These are phyloP conservation scores for Australoheros scitulus DNA, from an alignment of 2,113 vertebrate genomes.

Conservation along the genomic window DNA sequence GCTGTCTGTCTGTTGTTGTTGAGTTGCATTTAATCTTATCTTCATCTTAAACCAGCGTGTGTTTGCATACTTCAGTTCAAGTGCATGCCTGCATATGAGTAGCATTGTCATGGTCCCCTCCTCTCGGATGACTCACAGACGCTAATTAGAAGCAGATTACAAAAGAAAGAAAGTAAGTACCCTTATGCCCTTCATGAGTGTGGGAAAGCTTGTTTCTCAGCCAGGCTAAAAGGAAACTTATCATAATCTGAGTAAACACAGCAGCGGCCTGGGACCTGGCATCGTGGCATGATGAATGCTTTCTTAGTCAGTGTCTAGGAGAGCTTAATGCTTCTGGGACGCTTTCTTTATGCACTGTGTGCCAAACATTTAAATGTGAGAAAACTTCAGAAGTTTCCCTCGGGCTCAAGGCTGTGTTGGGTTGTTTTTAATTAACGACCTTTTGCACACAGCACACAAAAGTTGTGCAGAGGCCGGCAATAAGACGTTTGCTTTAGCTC, in stretches of 20 bases:
- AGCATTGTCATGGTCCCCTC: not conserved
- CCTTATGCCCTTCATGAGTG: slow-evolving; percentile 22
- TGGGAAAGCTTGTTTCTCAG: slow-evolving; percentile 48
- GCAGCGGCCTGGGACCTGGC: slow-evolving; percentile 28
- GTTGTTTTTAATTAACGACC: slow-evolving; percentile 50
- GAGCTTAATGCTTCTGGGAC: slow-evolving; percentile 31
- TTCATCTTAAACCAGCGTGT: not conserved
- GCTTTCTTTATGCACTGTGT: slow-evolving; percentile 24
- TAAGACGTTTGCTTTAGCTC: slow-evolving; percentile 42
- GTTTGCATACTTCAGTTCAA: not conserved
- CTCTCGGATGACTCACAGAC: slow-evolving; percentile 44
- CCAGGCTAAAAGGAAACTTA: slow-evolving; percentile 47
- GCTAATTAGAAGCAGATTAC: slow-evolving; percentile 46
- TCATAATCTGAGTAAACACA: slow-evolving; percentile 51
- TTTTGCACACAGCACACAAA: slow-evolving; percentile 33
- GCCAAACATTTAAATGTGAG: slow-evolving; percentile 18
- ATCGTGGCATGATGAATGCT: not conserved
- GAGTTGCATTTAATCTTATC: slow-evolving; percentile 23
- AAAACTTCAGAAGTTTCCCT: not conserved
- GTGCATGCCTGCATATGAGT: slow-evolving; percentile 4
- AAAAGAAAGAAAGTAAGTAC: not conserved
- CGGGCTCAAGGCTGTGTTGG: not conserved
- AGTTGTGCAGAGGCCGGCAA: not conserved
- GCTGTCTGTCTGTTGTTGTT: not conserved
- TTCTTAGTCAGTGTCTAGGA: slow-evolving; percentile 25